phyloP scores from a whole-genome alignment of 2,888 invertebrate genomes.

The Acleris laterana region DNA sequence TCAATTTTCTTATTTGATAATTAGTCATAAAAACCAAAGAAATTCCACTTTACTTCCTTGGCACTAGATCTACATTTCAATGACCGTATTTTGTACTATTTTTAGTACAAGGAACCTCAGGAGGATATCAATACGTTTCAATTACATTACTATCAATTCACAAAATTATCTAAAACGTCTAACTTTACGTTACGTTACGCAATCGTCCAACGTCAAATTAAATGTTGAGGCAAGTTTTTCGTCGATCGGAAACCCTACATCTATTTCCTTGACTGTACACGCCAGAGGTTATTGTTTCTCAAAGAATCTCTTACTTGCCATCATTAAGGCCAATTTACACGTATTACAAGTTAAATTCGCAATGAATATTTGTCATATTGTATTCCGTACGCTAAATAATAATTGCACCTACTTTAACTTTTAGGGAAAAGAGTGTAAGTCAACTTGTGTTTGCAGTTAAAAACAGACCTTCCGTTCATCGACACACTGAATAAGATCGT shows the following conservation, averaged over 20 bases:
- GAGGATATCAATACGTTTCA: no score
- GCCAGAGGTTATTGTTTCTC: conserved; percentile 15
- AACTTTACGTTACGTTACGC: no score
- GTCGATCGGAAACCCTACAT: not conserved
- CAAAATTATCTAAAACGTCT: no score
- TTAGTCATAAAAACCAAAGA: no score
- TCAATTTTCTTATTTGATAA: no score
- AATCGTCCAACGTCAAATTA: no score
- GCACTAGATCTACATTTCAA: no score
- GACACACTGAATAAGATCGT: not conserved
- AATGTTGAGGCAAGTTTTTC: no score
- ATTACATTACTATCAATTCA: no score
- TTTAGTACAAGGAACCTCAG: no score
- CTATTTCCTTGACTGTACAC: not conserved
- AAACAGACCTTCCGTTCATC: not conserved
- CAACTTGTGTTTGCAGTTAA: not conserved
- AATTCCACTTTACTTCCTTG: no score
- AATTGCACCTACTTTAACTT: conserved; percentile 7
- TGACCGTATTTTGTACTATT: no score
- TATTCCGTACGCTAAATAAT: conserved; percentile 22
- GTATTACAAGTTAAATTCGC: conserved; percentile 17
- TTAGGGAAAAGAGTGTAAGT: not conserved
- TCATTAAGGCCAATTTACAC: conserved; percentile 22
- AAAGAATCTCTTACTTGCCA: conserved; percentile 12
- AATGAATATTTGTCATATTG: conserved; percentile 26